Percentiles rank a stretch among this genome's conserved stretches.
Conservation (phyloP, 2,888 invertebrate genomes). For the Pemphredon lugubris region DNA sequence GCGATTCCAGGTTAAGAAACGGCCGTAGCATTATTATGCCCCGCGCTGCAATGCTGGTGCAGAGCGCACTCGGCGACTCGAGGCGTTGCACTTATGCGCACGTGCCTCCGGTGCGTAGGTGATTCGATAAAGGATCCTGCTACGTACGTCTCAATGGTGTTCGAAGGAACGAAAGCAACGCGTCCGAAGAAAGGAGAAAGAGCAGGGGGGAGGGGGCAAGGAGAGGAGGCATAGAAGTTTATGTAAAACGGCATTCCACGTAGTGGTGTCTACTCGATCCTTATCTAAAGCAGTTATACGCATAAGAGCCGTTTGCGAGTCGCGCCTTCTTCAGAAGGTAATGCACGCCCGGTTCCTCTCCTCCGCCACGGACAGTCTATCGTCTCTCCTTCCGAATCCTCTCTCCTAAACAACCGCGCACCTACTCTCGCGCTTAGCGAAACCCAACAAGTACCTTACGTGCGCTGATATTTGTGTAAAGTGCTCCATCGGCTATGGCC, state of each 20-base stretch:
- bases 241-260: conserved; percentile 74
- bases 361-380: conserved; percentile 40
- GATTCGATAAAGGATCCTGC: conserved; percentile 59
- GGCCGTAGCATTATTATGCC: not conserved
- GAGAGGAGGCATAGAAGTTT: conserved; percentile 54
- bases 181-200: conserved; percentile 7
- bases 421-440: too few species aligned
- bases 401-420: conserved; percentile 5
- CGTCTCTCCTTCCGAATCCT: conserved; percentile 39
- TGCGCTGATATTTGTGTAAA: conserved; percentile 57
- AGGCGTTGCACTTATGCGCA: conserved; percentile 58
- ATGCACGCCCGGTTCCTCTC: conserved; percentile 66
- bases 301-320: conserved; percentile 74
- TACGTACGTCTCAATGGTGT: conserved; percentile 53
- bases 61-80: conserved; percentile 39
- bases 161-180: conserved; percentile 45
- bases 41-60: conserved; percentile 15
- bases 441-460: too few species aligned
- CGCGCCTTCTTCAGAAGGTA: conserved; percentile 77
- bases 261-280: conserved; percentile 73
- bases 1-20: conserved; percentile 20
- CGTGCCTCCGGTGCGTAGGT: conserved; percentile 56
- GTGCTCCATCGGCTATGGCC: conserved; percentile 57
- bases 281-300: conserved; percentile 76
- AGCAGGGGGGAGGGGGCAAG: not conserved